Evolutionary conservation across 2,888 invertebrate species (phyloP), one percentile per base, ranked within the genome.

Genomic region (Coenonympha arcania): DNA sequence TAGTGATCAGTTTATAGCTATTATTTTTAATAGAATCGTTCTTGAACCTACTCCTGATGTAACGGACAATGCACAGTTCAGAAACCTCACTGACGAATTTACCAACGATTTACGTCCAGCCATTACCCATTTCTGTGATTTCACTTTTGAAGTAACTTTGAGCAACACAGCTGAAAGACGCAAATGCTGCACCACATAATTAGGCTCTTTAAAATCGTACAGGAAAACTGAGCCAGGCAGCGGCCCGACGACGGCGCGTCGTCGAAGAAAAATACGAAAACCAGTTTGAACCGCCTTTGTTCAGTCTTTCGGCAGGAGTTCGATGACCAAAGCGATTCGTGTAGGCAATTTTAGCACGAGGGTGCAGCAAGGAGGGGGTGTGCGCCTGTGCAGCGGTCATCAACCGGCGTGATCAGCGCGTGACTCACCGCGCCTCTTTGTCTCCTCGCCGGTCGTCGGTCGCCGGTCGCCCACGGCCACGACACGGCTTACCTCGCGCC

Each of bases 281-380:
- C 85, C 84, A 82, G 84, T 84, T 85, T 76, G 64, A 73, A 68
- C 76, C 73, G 81, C 80, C 79, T 79, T 79, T 72, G 76, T 80
- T 73, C 73, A 71, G 73, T 72, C 67, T 76, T 80, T 80, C 68
- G 77, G 73, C 65, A 69, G 68, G 71, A 77, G 83, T 83, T 83
- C 82, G 83, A 80, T 79, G 83, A 83, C 84, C 81, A 79, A 77
- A 75, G 78, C 77, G 73, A 75, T 75, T 66, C 65, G 57, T 64
- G 62, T 66, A 63, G 62, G 61, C 60, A 63, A 72, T 74, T 73
- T 71, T 73, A 74, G 69, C 64, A 71, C 72, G 73, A 78, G 77
- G 82, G 78, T 78, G 78, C 69, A 67, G 66, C 64, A 57, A 68
- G 68, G 68, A 64, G 69, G 71, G 67, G 72, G 68, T 62, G 69